Percentiles rank a stretch among this genome's conserved stretches.
phyloP scores from a whole-genome alignment of 2,888 invertebrate species.

The Athripsodes cinereus region DNA sequence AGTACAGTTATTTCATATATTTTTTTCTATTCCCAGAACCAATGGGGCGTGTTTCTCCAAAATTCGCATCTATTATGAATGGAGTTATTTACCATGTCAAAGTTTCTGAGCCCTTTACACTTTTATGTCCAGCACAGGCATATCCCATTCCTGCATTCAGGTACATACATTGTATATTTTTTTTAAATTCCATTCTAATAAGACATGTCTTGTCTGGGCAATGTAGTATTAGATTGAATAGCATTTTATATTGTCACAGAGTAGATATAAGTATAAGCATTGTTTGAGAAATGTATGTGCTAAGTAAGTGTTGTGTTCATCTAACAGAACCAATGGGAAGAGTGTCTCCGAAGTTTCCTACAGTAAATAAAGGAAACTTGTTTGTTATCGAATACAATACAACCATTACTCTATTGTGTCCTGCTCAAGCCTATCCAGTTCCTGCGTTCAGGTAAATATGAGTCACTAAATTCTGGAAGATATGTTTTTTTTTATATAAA shows the following conservation, averaged over 20 bases:
- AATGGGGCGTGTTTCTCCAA: conserved; percentile 61
- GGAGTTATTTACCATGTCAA: conserved; percentile 53
- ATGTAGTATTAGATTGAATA: neutral
- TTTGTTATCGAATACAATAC: conserved; percentile 41
- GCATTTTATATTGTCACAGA: no score
- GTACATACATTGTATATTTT: no score
- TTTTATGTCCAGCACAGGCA: conserved; percentile 62
- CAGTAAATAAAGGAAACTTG: conserved; percentile 42
- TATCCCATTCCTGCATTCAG: conserved; percentile 60
- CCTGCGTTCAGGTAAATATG: conserved; percentile 63
- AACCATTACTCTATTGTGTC: conserved; percentile 54
- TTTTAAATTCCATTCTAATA: no score
- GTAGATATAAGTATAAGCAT: no score
- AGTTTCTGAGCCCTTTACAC: conserved; percentile 44
- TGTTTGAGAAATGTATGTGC: no score
- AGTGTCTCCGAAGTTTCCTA: conserved; percentile 59
- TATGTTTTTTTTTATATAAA: no score
- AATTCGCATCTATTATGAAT: conserved; percentile 58
- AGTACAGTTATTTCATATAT: neutral
- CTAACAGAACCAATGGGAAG: conserved; percentile 68
- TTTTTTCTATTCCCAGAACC: conserved; percentile 50
- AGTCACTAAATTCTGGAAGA: no score
- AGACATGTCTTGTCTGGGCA: neutral
- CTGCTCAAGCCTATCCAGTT: conserved; percentile 64
- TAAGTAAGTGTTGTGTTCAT: no score